These are phyloP conservation scores for Agapostemon virescens DNA, from an alignment of 2,888 invertebrate genomes.

Conservation along the genomic window DNA sequence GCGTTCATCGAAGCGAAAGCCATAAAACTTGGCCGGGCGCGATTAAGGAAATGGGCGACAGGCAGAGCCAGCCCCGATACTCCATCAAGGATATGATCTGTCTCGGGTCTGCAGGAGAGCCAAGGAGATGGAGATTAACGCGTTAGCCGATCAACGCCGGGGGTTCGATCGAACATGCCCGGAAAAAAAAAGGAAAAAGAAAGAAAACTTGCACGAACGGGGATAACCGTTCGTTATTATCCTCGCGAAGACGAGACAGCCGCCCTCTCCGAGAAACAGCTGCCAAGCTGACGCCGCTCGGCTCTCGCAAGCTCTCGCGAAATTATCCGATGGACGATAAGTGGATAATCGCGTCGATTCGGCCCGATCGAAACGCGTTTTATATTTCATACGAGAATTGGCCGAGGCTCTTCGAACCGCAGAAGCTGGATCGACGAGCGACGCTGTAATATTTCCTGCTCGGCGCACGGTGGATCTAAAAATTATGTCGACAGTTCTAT, in stretches of 20 bases:
- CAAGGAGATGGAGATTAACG: conserved; percentile 47
- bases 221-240: conserved; percentile 31
- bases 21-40: conserved; percentile 29
- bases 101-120: conserved; percentile 15
- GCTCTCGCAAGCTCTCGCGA: not conserved
- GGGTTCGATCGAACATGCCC: not conserved
- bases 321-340: conserved; percentile 13
- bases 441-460: not conserved
- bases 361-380: not conserved
- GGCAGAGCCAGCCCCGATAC: conserved; percentile 1
- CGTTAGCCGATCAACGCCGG: conserved; percentile 28
- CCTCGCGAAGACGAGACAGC: not conserved
- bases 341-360: conserved; percentile 7
- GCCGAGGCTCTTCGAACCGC: not conserved
- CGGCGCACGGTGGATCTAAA: too few species aligned
- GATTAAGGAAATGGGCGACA: conserved; percentile 42
- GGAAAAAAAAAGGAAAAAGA: conserved; percentile 7
- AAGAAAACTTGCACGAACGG: conserved; percentile 17
- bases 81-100: conserved; percentile 32
- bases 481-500: too few species aligned
- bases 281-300: conserved; percentile 14
- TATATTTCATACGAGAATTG: not conserved
- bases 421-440: not conserved
- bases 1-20: conserved; percentile 28
- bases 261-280: conserved; percentile 13